Conservation (phyloP, 2,113 vertebrate species). For the Chaetops frenatus region DNA sequence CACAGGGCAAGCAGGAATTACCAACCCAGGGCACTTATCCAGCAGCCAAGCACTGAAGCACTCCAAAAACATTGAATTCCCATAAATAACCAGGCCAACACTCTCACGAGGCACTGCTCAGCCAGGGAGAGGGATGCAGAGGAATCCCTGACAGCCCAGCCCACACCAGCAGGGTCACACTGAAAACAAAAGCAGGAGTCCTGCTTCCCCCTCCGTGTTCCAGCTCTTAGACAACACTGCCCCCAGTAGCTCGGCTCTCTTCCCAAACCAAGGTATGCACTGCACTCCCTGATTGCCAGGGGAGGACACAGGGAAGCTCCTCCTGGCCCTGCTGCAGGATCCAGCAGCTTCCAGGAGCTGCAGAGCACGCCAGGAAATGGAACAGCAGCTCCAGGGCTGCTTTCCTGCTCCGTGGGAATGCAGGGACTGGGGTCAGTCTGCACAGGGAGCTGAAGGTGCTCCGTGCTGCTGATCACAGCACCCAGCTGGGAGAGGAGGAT, state of each 20-base stretch:
- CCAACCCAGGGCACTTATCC: neutral
- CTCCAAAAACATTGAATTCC: neutral
- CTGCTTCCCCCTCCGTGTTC: neutral
- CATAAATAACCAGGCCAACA: neutral
- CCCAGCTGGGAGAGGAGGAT: neutral
- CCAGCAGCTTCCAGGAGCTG: neutral
- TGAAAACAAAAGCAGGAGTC: neutral
- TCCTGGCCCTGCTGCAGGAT: neutral
- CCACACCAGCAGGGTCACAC: neutral
- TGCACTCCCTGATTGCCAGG: neutral
- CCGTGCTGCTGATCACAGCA: neutral
- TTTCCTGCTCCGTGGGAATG: fast-evolving
- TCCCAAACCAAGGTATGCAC: neutral
- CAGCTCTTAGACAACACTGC: slow-evolving; percentile 49
- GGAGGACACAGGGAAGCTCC: neutral
- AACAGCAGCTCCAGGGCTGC: neutral
- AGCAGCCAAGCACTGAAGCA: neutral
- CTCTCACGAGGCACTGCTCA: neutral
- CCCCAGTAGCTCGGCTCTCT: slow-evolving; percentile 39
- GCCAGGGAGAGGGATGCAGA: neutral
- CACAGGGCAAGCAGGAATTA: neutral
- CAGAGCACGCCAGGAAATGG: neutral
- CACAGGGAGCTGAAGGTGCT: neutral
- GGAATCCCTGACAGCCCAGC: neutral
- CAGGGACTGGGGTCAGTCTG: fast-evolving